Evolutionary conservation across 2,113 vertebrate genomes (phyloP).

Genomic region (Isurus oxyrinchus): DNA sequence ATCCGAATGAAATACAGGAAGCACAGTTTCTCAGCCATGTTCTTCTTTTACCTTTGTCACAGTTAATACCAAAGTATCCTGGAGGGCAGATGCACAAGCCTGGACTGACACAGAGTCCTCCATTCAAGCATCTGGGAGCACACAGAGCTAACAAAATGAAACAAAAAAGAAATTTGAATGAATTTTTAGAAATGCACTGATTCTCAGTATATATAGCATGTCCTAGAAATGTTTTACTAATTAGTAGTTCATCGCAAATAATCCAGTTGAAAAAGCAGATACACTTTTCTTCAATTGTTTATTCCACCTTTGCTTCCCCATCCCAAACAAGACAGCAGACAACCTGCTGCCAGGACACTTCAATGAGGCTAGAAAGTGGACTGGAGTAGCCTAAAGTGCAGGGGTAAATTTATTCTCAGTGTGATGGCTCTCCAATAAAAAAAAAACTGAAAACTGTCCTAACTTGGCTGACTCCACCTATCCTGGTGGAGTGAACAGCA

Average conservation of each 20-base stretch:
- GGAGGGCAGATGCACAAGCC: slow-evolving; percentile 80
- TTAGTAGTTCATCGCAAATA: not conserved
- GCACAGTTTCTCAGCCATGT: not conserved
- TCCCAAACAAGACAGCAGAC: not conserved
- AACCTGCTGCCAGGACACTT: not conserved
- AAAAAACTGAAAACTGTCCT: not conserved
- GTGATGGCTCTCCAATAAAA: not conserved
- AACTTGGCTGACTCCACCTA: not conserved
- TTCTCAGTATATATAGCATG: not conserved
- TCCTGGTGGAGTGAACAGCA: not conserved
- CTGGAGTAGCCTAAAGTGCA: too few species aligned
- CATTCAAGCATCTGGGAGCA: slow-evolving; percentile 70
- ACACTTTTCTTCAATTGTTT: not conserved
- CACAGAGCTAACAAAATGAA: slow-evolving; percentile 60
- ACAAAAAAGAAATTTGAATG: not conserved
- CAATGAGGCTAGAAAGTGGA: not conserved
- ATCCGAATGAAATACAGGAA: not conserved
- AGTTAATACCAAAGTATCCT: slow-evolving; percentile 74
- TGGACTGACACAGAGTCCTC: slow-evolving; percentile 74
- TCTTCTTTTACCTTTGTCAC: slow-evolving; percentile 72
- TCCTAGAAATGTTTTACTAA: not conserved
- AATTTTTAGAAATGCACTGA: slow-evolving; percentile 9
- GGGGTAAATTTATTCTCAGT: not conserved
- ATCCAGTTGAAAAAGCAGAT: not conserved
- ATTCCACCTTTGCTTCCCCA: not conserved